Evolutionary conservation across 1,140 invertebrate genomes (phyloP), one percentile per base, ranked within the genome.

Genomic region (Thaumetopoea pityocampa): DNA sequence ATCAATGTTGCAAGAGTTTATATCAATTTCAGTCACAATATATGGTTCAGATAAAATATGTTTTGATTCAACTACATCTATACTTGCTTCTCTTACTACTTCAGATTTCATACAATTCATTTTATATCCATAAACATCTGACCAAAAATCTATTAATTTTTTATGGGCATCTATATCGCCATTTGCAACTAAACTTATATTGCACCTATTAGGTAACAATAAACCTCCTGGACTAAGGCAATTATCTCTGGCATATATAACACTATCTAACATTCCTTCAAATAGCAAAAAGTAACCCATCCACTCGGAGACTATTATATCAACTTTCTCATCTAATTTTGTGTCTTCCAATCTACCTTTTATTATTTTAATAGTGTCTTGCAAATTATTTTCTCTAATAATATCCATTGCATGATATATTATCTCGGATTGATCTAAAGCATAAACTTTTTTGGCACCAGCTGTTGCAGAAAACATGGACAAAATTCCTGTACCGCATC

Each of bases 211-310:
- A 8, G 97, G 97, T 38, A 98, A 86, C 32, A 99, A 88, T 18
- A 90, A 60, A 2, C 92, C 90, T 33, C 90, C 91, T 44, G 88
- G 77, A 36, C 88, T 92, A 8, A 99, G 88, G 88, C 93, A 96
- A 51, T 93, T 90, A 65, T 99, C 94, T 68, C 98, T 89, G 1
- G 97, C 98, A 84, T 91, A 92, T 17, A 99, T 88, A 10, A 97
- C 91, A 74, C 93, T 94, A 69, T 99, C 96, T 17, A 99, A 79
- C 98, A 99, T 99, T 10, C 96, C 97, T 86, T 99, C 98, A 70
- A 99, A 99, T 4, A 99, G 87, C 24, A 99, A 85, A 83, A 98
- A 99, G 85, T 99, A 99, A 2, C 98, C 98, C 98, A 99, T 99
- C 98, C 98, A 99, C 85, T 99, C 98, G 3, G 96, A 98, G 16